Conservation (phyloP, 1,140 invertebrate species). For the Tachypleus tridentatus region DNA sequence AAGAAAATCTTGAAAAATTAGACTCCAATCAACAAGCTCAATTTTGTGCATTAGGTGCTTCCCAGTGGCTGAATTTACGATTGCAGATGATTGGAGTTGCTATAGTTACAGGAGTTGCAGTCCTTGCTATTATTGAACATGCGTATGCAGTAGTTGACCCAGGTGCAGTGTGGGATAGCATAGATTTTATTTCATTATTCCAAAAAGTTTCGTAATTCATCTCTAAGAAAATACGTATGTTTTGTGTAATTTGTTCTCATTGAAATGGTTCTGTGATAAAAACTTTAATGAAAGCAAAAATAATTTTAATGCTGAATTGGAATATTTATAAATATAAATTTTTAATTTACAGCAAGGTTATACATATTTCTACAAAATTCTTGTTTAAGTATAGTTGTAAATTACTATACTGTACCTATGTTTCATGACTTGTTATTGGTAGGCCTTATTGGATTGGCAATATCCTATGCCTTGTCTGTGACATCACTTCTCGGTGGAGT, state of each 20-base stretch:
- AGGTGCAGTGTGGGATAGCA: slow-evolving; percentile 31
- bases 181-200: no score
- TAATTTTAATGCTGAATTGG: no score
- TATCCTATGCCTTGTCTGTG: slow-evolving; percentile 84
- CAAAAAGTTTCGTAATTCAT: no score
- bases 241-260: no score
- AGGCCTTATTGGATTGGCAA: slow-evolving; percentile 80
- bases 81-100: slow-evolving; percentile 79
- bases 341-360: no score
- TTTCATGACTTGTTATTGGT: neutral
- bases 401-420: no score
- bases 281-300: no score
- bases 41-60: slow-evolving; percentile 60
- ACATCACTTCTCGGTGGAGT: slow-evolving; percentile 74
- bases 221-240: no score
- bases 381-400: no score
- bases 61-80: slow-evolving; percentile 78
- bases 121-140: slow-evolving; percentile 75
- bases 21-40: slow-evolving; percentile 76
- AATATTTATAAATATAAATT: no score
- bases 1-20: slow-evolving; percentile 57
- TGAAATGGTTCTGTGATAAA: no score
- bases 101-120: slow-evolving; percentile 66
- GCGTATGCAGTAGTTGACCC: slow-evolving; percentile 53
- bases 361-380: no score